Evolutionary conservation across 1,140 invertebrate species (phyloP).

Genomic region (Popillia japonica): DNA sequence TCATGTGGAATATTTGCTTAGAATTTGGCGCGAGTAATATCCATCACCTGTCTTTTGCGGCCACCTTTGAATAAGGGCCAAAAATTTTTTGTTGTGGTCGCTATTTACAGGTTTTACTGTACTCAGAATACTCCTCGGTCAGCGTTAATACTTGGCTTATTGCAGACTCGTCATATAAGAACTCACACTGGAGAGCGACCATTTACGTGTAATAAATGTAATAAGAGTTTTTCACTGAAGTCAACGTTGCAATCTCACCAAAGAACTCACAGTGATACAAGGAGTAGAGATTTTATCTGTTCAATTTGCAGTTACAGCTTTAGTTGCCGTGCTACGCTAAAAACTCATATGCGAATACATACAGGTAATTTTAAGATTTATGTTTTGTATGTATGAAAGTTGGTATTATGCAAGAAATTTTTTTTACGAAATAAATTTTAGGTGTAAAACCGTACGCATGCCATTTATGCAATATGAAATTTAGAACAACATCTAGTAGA

Average conservation of each 20-base stretch:
- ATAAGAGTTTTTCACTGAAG: constrained; percentile 73
- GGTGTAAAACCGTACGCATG: constrained; percentile 76
- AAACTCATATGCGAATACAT: constrained; percentile 71
- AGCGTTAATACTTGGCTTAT: constrained; percentile 11
- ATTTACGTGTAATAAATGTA: constrained; percentile 70
- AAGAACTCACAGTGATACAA: constrained; percentile 65
- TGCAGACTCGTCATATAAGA: constrained; percentile 57
- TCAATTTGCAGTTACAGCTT: constrained; percentile 69
- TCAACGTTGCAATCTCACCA: constrained; percentile 71
- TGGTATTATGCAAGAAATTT: too few relatives aligned
- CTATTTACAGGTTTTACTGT: too few relatives aligned
- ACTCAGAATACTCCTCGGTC: too few relatives aligned
- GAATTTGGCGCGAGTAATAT: too few relatives aligned
- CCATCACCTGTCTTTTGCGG: too few relatives aligned
- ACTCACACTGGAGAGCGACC: constrained; percentile 76
- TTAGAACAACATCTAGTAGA: constrained; percentile 74
- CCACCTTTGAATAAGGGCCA: too few relatives aligned
- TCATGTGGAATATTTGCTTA: too few relatives aligned
- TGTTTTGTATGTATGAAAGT: background rate
- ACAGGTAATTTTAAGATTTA: constrained; percentile 45
- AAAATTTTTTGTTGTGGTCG: too few relatives aligned
- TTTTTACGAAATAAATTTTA: constrained; percentile 50
- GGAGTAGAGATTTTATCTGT: constrained; percentile 66
- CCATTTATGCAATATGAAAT: constrained; percentile 68
- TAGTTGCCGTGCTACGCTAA: constrained; percentile 70